Conservation (phyloP, 2,113 vertebrate genomes). For the Rhea americana region DNA sequence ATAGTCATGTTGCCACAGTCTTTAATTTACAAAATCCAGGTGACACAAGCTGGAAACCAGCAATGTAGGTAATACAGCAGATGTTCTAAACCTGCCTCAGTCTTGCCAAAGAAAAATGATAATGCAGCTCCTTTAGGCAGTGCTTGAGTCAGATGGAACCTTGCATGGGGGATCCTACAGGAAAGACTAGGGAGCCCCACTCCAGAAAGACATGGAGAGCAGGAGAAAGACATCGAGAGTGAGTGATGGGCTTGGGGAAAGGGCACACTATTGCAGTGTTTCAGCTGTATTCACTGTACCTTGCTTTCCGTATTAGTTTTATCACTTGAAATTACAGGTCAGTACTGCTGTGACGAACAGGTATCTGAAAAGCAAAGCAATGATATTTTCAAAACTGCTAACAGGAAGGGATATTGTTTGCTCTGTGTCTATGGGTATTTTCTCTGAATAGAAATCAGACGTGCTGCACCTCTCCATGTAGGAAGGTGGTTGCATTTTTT, state of each 20-base stretch:
- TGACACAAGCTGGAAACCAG: not conserved
- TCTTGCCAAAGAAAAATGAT: not conserved
- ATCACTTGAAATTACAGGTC: slow-evolving; percentile 35
- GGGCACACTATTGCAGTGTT: not conserved
- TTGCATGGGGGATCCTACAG: not conserved
- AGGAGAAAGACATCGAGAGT: not conserved
- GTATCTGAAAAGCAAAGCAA: not conserved
- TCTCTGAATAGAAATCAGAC: slow-evolving; percentile 21
- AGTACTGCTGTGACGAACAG: slow-evolving; percentile 25
- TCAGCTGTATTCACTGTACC: slow-evolving; percentile 26
- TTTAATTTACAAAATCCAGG: not conserved
- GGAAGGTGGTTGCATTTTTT: not conserved
- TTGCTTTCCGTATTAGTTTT: slow-evolving; percentile 14
- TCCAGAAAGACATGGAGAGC: not conserved
- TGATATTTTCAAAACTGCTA: slow-evolving; percentile 7
- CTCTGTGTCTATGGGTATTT: slow-evolving; percentile 10
- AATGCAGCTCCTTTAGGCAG: not conserved
- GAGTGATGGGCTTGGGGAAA: not conserved
- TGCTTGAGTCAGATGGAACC: not conserved
- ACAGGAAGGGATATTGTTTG: slow-evolving; percentile 23
- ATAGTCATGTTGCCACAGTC: not conserved
- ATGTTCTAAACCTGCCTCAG: not conserved
- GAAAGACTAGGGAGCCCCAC: not conserved
- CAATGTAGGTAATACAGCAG: not conserved
- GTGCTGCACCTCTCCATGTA: not conserved